phyloP scores from a whole-genome alignment of 2,797 vertebrate species.

The Acestrorhynchus altus region DNA sequence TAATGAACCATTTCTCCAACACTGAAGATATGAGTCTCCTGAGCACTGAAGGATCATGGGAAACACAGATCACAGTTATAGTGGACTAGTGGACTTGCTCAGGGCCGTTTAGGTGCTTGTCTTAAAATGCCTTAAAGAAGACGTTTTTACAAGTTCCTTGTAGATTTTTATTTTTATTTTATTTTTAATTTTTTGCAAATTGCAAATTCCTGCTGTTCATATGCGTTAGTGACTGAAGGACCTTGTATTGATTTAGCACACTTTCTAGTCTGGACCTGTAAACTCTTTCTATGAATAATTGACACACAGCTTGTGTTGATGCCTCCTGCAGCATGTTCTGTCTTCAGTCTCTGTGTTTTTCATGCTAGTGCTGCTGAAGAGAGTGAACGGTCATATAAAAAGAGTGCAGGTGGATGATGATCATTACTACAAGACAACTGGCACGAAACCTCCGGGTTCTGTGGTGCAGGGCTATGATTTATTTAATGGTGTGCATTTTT shows the following conservation, averaged over 20 bases:
- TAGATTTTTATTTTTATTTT: not conserved
- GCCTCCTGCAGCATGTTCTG: not conserved
- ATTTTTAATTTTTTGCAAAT: too few species aligned
- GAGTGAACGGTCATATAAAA: not conserved
- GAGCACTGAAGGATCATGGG: slow-evolving; percentile 6
- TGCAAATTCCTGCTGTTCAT: not conserved
- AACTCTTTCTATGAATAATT: not conserved
- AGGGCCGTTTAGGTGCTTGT: not conserved
- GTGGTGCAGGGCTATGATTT: not conserved
- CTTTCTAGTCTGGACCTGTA: not conserved
- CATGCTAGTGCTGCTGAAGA: not conserved
- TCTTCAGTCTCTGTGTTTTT: too few species aligned
- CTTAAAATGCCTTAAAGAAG: not conserved
- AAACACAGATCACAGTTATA: slow-evolving; percentile 13
- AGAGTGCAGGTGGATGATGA: not conserved
- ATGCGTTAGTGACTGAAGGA: not conserved
- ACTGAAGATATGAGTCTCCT: slow-evolving; percentile 2
- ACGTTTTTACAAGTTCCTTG: not conserved
- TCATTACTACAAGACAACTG: slow-evolving; percentile 2
- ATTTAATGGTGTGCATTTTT: not conserved
- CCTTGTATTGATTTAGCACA: not conserved
- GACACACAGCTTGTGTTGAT: not conserved
- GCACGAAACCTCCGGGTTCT: not conserved
- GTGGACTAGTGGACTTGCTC: not conserved
- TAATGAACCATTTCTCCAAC: slow-evolving; percentile 19